These are phyloP conservation scores for Myathropa florea DNA, from an alignment of 2,888 invertebrate species.

Conservation along the genomic window DNA sequence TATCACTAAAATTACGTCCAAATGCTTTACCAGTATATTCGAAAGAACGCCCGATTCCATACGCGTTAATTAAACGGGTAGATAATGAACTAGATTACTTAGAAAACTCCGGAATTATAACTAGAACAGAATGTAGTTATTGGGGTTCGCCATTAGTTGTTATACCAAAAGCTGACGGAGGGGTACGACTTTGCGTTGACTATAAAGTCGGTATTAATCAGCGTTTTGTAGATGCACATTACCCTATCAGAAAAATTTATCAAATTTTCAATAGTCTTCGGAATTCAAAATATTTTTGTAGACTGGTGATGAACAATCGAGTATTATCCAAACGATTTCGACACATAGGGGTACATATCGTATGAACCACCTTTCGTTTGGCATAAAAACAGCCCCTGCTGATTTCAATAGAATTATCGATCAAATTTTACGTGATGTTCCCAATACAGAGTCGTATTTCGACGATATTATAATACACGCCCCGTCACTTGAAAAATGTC, in stretches of 20 bases:
- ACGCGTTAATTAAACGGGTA: not conserved
- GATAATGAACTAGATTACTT: constrained; percentile 6
- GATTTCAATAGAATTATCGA: no score
- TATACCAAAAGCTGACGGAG: not conserved
- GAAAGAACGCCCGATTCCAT: constrained; percentile 8
- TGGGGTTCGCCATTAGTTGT: constrained; percentile 16
- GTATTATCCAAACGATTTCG: constrained; percentile 37
- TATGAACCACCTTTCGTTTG: constrained; percentile 36
- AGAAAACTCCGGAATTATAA: constrained; percentile 14
- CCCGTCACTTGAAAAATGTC: no score
- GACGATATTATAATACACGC: no score
- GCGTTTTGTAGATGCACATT: constrained; percentile 5
- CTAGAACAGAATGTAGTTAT: not conserved
- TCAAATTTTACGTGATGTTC: no score
- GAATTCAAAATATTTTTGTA: no score
- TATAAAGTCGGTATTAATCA: constrained; percentile 12
- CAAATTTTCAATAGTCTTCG: no score
- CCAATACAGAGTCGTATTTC: no score
- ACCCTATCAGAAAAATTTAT: constrained; percentile 47
- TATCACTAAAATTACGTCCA: not conserved
- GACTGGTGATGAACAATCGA: no score
- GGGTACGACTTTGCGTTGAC: no score
- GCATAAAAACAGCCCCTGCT: constrained; percentile 53
- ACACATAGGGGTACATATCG: constrained; percentile 37
- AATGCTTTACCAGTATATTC: not conserved